Base-by-base conservation (phyloP, 2,888 invertebrate species). In the Drosophila sordidula region DNA sequence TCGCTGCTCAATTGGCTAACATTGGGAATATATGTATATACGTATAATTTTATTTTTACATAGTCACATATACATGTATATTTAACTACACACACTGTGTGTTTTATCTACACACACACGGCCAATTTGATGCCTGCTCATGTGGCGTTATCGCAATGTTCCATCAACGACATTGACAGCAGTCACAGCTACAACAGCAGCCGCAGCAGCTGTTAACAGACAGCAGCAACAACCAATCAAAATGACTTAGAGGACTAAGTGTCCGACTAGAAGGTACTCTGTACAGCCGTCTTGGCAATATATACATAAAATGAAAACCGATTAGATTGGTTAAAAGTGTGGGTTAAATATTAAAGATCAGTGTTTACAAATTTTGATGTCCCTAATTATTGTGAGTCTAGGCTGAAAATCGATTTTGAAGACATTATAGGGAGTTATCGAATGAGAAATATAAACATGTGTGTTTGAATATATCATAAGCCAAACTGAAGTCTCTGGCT, bases 61-160 rank as follows among this genome's bases (percentile, higher is more conserved):
- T n/a, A 5, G n/a, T n/a, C 22, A 18, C 4, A 25, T 6, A 39
- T 11, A 16, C 39, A 32, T 16, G 26, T 44, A 6, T 6, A 26
- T 44, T 1, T 6, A 42, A 4, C 12, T 4, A 42, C 6, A 22
- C 18, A 42, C 4, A 22, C 26, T 16, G 16, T 29, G 6, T 50
- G 38, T 29, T 18, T 47, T 34, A 34, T 34, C 34, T 12, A 34
- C 12, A 52, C 9, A 52, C 8, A 66, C 56, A 67, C 39, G 51
- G 69, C 61, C 75, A 76, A 75, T 73, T 75, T 73, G 64, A 41
- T 61, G 75, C 9, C 41, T 54, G 69, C 8, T 68, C 66, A 82
- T 68, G 75, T 56, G 80, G 80, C 81, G 78, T 81, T 80, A 83
- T 74, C 80, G 76, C 74, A 83, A 80, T 79, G 77, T 81, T 59